A percentile compares a stretch with the other conserved stretches of the same genome.
Evolutionary conservation across 2,797 vertebrate genomes (phyloP).

Genomic region (Eupleurogrammus muticus): DNA sequence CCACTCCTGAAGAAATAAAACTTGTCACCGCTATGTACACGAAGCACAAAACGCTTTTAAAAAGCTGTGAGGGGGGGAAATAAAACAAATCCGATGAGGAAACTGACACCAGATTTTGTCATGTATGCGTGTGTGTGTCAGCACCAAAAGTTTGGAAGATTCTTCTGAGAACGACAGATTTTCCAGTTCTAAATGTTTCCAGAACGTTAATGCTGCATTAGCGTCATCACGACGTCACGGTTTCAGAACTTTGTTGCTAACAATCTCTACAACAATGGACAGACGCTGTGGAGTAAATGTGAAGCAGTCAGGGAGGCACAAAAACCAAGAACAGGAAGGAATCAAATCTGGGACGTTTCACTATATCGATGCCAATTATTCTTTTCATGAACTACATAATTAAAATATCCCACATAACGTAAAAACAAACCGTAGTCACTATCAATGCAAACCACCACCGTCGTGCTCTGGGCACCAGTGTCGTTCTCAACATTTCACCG

Average conservation of each 20-base stretch:
- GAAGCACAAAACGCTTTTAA: too few species aligned
- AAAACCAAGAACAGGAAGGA: too few species aligned
- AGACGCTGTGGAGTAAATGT: constrained; percentile 2
- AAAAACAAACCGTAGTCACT: background rate
- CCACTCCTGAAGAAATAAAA: too few species aligned
- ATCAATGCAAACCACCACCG: constrained; percentile 12
- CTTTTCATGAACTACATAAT: background rate
- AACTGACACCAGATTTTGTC: background rate
- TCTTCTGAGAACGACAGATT: background rate
- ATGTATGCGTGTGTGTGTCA: background rate
- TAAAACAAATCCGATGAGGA: background rate
- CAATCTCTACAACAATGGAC: background rate
- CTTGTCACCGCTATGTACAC: too few species aligned
- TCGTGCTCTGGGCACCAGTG: background rate
- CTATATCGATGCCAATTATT: constrained; percentile 7
- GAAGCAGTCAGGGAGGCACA: background rate
- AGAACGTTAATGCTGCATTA: background rate
- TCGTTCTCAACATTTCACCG: background rate
- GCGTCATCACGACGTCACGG: too few species aligned
- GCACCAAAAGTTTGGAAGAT: background rate
- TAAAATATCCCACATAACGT: too few species aligned
- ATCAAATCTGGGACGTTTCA: background rate
- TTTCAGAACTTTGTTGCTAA: background rate
- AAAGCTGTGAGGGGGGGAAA: background rate
- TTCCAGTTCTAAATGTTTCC: background rate